phyloP scores from a whole-genome alignment of 2,888 invertebrate species.

The Xanthorhoe spadicearia region DNA sequence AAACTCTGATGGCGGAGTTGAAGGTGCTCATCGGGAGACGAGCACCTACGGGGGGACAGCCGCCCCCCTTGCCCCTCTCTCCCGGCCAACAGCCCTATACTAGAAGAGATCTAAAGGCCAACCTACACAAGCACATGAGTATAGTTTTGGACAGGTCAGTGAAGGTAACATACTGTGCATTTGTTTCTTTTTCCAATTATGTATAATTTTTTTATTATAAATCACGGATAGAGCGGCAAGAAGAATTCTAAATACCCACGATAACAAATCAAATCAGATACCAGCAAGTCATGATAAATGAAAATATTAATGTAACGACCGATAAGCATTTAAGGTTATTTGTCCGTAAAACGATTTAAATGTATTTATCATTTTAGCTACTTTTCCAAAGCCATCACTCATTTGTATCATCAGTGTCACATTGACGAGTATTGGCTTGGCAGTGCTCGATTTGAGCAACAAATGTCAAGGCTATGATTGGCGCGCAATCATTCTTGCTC shows the following conservation, averaged over 20 bases:
- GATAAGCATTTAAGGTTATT: conserved; percentile 16
- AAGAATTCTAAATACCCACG: neutral
- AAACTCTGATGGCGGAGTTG: conserved; percentile 81
- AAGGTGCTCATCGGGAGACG: conserved; percentile 83
- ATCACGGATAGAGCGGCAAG: conserved; percentile 27
- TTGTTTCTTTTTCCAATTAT: conserved; percentile 18
- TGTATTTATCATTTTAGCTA: conserved; percentile 17
- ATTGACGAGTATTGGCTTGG: conserved; percentile 40
- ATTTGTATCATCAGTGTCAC: conserved; percentile 36
- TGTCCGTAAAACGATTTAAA: conserved; percentile 2
- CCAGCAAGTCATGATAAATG: conserved; percentile 20
- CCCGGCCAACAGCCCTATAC: conserved; percentile 73
- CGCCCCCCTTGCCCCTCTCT: conserved; percentile 55
- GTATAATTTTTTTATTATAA: conserved; percentile 10
- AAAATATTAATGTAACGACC: conserved; percentile 18
- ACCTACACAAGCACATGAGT: conserved; percentile 83
- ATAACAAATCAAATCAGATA: neutral
- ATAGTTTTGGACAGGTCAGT: conserved; percentile 83
- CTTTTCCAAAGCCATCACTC: conserved; percentile 33
- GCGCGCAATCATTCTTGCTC: conserved; percentile 38
- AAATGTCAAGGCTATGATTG: conserved; percentile 49
- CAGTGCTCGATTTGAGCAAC: conserved; percentile 44
- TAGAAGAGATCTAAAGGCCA: conserved; percentile 79
- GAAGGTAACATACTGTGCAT: conserved; percentile 34
- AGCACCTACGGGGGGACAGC: conserved; percentile 69